Conservation (phyloP, 2,797 vertebrate genomes). For the Poecilia picta region DNA sequence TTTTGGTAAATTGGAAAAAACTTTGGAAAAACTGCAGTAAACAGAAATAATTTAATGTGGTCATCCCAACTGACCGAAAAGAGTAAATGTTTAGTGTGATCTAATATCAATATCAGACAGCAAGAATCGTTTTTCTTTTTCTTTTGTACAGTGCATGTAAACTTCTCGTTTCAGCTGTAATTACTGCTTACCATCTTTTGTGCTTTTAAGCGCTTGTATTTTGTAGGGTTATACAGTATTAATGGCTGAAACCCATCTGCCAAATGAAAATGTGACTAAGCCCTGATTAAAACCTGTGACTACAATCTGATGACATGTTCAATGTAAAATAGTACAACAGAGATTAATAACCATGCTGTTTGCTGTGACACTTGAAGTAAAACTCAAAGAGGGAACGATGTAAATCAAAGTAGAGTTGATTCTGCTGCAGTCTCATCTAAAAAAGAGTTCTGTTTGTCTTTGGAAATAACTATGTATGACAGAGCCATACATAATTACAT, state of each 20-base stretch:
- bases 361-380: conserved; percentile 10
- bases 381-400: conserved; percentile 7
- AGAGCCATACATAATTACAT: neutral
- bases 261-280: neutral
- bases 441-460: conserved; percentile 11
- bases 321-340: conserved; percentile 4
- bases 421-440: conserved; percentile 34
- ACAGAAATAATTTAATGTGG: neutral
- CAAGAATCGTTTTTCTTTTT: neutral
- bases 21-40: neutral
- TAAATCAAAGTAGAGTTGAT: conserved; percentile 8
- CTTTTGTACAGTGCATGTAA: neutral
- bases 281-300: conserved; percentile 8
- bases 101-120: neutral
- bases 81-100: neutral
- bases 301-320: conserved; percentile 32
- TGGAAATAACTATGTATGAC: neutral
- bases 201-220: neutral
- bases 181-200: neutral
- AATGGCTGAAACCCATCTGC: neutral
- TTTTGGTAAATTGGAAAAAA: neutral
- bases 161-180: neutral
- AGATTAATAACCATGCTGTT: neutral
- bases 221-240: neutral
- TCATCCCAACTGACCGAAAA: neutral